Conservation (phyloP, 2,113 vertebrate genomes). For the Sylvietta virens region DNA sequence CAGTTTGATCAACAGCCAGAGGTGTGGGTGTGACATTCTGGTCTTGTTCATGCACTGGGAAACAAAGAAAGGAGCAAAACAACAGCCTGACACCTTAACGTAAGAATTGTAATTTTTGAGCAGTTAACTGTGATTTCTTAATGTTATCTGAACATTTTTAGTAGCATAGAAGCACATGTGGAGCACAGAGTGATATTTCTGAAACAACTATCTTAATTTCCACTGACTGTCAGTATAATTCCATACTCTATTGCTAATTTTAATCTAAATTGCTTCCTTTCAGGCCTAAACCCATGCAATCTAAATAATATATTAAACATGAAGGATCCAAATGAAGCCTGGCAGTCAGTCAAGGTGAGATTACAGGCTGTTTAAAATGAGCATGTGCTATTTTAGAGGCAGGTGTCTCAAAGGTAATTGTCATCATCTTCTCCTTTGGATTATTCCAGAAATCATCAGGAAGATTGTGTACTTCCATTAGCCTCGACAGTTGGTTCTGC, state of each 20-base stretch:
- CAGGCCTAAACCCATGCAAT: constrained; percentile 40
- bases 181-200: neutral
- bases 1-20: neutral
- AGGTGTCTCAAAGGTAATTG: constrained; percentile 64
- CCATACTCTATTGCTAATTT: constrained; percentile 38
- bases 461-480: constrained; percentile 64
- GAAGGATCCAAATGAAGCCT: constrained; percentile 62
- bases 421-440: constrained; percentile 56
- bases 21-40: neutral
- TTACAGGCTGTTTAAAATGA: constrained; percentile 55
- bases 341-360: constrained; percentile 61
- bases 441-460: constrained; percentile 66
- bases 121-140: neutral
- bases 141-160: neutral
- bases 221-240: constrained; percentile 37
- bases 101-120: neutral
- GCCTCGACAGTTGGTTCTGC: constrained; percentile 45
- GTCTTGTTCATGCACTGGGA: neutral
- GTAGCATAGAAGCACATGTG: neutral
- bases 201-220: constrained; percentile 28
- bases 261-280: constrained; percentile 58
- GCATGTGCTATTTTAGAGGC: constrained; percentile 61
- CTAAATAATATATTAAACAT: constrained; percentile 69
- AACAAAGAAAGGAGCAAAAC: neutral
- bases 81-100: neutral